Evolutionary conservation across 2,797 vertebrate species (phyloP).

Genomic region (Cossypha polioptera): DNA sequence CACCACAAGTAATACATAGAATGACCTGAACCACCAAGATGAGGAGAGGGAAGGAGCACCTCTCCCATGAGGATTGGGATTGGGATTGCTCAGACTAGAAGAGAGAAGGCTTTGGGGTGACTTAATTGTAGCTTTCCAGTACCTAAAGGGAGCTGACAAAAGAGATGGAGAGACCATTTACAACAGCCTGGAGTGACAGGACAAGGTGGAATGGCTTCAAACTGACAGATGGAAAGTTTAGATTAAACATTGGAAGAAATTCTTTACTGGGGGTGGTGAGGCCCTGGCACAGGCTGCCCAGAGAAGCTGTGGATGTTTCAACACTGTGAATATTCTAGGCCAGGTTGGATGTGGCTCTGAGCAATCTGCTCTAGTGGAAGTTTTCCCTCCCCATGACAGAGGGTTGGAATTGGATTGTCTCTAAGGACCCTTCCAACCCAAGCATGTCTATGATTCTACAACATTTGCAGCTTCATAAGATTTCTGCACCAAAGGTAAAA

Average conservation of each 20-base stretch:
- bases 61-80: not conserved
- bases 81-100: not conserved
- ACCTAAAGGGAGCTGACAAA: not conserved
- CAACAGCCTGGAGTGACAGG: not conserved
- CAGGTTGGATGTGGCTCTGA: not conserved
- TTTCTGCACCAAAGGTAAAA: not conserved
- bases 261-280: not conserved
- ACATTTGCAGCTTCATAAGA: not conserved
- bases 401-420: rapidly evolving
- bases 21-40: not conserved
- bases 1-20: not conserved
- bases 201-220: not conserved
- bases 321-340: not conserved
- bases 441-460: not conserved
- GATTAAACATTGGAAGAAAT: not conserved
- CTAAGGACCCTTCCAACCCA: not conserved
- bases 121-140: not conserved
- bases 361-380: not conserved
- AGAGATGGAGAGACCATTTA: not conserved
- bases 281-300: not conserved
- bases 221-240: not conserved
- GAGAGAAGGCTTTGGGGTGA: not conserved
- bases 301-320: not conserved
- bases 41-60: not conserved
- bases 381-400: not conserved